Percentiles rank a stretch among this genome's conserved stretches.
phyloP scores from a whole-genome alignment of 2,797 vertebrate species.

The Macroramphosus scolopax region DNA sequence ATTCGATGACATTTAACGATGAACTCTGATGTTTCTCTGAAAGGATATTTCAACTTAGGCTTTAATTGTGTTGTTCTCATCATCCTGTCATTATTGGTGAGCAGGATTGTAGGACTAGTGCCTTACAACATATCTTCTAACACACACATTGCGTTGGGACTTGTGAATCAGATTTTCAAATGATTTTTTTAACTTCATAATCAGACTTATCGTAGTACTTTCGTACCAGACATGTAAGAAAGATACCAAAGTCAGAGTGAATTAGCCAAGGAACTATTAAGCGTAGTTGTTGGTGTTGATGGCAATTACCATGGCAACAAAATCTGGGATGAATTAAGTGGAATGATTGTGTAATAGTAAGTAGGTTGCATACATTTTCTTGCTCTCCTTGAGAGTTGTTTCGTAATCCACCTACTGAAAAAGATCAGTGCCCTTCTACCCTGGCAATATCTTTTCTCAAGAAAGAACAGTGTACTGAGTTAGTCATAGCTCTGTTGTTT shows the following conservation, averaged over 20 bases:
- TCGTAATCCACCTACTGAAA: slow-evolving; percentile 56
- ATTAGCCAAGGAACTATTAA: not conserved
- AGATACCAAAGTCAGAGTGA: not conserved
- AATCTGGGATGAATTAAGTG: not conserved
- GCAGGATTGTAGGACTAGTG: not conserved
- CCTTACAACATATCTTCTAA: not conserved
- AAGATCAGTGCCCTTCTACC: slow-evolving; percentile 35
- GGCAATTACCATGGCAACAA: not conserved
- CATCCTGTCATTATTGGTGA: not conserved
- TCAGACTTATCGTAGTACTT: too few relatives aligned
- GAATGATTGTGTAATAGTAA: not conserved
- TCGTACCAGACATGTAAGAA: too few relatives aligned
- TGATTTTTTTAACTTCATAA: not conserved
- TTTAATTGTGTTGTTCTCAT: not conserved
- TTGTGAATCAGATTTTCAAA: too few relatives aligned
- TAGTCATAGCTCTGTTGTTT: slow-evolving; percentile 43
- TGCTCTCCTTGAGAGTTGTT: slow-evolving; percentile 25
- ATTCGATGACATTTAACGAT: not conserved
- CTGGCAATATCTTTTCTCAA: slow-evolving; percentile 13
- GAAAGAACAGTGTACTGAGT: slow-evolving; percentile 35
- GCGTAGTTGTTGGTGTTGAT: not conserved
- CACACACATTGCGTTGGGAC: too few relatives aligned
- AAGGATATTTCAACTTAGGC: too few relatives aligned
- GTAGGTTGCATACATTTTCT: slow-evolving; percentile 13
- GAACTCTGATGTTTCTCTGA: not conserved